Percentiles rank a stretch among this genome's conserved stretches.
phyloP scores from a whole-genome alignment of 53 echinoderm and acorn worm species.

The Pentamera pediparva region DNA sequence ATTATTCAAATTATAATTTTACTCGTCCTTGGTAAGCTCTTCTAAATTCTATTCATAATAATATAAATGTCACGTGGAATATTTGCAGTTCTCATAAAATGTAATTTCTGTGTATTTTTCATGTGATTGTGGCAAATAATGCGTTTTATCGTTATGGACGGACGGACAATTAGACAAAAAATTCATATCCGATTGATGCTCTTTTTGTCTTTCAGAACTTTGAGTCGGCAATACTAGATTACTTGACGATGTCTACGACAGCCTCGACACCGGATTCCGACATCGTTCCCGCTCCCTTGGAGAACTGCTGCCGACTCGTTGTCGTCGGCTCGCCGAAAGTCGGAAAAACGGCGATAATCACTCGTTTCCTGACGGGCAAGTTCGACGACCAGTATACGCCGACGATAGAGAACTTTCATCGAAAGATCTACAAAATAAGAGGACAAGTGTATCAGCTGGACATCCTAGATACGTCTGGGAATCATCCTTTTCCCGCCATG shows the following conservation, averaged over 20 bases:
- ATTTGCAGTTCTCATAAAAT: too few species aligned
- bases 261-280: constrained; percentile 62
- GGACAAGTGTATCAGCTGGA: constrained; percentile 86
- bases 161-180: too few species aligned
- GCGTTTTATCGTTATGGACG: too few species aligned
- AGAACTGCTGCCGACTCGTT: constrained; percentile 97
- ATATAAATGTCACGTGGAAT: too few species aligned
- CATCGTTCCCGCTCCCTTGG: constrained; percentile 54
- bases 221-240: too few species aligned
- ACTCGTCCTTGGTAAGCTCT: too few species aligned
- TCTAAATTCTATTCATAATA: too few species aligned
- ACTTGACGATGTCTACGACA: constrained; percentile 60
- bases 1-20: too few species aligned
- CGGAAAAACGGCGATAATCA: constrained; percentile 90
- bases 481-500: constrained; percentile 81
- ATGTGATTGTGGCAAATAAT: too few species aligned
- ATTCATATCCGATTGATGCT: too few species aligned
- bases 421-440: constrained; percentile 90
- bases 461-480: constrained; percentile 89
- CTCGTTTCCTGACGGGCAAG: constrained; percentile 83
- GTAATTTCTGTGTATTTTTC: too few species aligned
- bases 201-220: too few species aligned
- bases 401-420: constrained; percentile 90
- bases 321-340: constrained; percentile 89
- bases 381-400: constrained; percentile 94